phyloP scores from a whole-genome alignment of 2,797 vertebrate species.

The Lacerta bilineata region DNA sequence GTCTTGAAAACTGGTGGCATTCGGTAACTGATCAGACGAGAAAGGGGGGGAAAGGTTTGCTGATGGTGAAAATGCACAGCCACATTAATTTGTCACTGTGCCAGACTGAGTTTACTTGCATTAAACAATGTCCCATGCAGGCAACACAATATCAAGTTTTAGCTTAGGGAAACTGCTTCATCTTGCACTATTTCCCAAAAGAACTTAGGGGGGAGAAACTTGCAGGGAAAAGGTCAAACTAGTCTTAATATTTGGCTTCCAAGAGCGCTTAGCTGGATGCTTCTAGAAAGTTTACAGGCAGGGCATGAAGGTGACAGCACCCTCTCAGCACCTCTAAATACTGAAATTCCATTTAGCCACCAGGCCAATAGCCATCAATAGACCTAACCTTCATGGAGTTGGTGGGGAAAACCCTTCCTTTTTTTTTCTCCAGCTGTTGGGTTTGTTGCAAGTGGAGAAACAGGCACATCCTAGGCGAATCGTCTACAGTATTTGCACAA shows the following conservation, averaged over 20 bases:
- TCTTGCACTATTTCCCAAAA: background rate
- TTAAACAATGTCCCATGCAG: background rate
- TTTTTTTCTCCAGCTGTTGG: background rate
- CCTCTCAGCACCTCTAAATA: background rate
- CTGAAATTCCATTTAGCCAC: background rate
- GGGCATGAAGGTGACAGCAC: background rate
- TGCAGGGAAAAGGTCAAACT: background rate
- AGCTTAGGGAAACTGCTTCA: background rate
- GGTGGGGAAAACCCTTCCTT: background rate
- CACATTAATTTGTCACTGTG: conserved; percentile 14
- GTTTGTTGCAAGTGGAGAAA: background rate
- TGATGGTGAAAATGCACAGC: background rate
- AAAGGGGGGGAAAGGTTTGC: conserved; percentile 14
- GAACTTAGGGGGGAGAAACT: background rate
- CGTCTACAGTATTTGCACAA: background rate
- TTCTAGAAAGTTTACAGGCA: too few species aligned
- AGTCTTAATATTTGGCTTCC: background rate
- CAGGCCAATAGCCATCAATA: background rate
- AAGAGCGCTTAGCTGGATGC: too few species aligned
- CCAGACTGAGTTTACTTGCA: conserved; percentile 6
- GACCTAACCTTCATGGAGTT: background rate
- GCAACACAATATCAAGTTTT: background rate
- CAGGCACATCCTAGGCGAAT: background rate
- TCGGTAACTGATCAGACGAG: conserved; percentile 35
- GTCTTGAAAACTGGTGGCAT: background rate